These are phyloP conservation scores for Syritta pipiens DNA, from an alignment of 2,888 invertebrate genomes.

Conservation along the genomic window DNA sequence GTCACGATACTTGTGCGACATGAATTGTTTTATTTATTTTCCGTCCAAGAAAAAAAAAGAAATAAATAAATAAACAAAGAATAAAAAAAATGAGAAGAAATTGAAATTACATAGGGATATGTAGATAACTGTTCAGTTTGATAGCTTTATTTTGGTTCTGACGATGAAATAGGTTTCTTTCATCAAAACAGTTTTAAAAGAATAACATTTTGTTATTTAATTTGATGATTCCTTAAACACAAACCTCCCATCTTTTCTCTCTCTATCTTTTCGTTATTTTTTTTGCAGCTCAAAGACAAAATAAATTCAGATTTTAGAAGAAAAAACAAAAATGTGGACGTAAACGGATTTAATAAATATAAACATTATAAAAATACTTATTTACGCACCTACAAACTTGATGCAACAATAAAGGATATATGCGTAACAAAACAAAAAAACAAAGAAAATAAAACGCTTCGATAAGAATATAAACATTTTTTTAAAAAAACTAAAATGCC, in stretches of 20 bases:
- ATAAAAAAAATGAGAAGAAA: neutral
- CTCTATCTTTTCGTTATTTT: too few species aligned
- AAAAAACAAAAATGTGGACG: too few species aligned
- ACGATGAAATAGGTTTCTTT: too few species aligned
- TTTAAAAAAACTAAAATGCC: neutral
- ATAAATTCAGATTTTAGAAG: neutral
- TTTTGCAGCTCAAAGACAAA: too few species aligned
- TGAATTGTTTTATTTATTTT: slow-evolving; percentile 55
- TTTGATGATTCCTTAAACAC: neutral
- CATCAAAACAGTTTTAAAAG: neutral
- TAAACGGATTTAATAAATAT: neutral
- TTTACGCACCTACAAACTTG: neutral
- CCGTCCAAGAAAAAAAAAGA: slow-evolving; percentile 44
- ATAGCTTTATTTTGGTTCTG: too few species aligned
- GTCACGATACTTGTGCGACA: neutral
- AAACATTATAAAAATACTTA: neutral
- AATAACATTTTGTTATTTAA: neutral
- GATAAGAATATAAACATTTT: slow-evolving; percentile 2
- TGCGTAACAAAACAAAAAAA: neutral
- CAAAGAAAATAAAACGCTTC: neutral
- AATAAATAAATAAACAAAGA: slow-evolving; percentile 31
- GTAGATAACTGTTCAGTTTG: too few species aligned
- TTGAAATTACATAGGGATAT: too few species aligned
- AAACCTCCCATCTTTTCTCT: too few species aligned
- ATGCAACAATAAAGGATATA: too few species aligned